phyloP scores from a whole-genome alignment of 2,797 vertebrate species.

The Rhynchonycteris naso region DNA sequence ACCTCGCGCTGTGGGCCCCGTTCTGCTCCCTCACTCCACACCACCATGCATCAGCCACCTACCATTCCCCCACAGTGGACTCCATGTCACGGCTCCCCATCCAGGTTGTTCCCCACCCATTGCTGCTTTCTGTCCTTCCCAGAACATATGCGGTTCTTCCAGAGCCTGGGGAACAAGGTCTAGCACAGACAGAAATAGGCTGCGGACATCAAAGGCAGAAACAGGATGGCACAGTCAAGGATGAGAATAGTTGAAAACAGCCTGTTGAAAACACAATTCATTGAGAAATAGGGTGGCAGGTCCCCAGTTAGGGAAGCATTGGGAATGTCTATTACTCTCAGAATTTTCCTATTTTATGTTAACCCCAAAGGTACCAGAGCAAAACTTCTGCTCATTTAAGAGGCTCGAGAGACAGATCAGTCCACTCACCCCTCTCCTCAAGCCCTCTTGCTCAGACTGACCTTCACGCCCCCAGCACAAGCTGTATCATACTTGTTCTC shows the following conservation, averaged over 20 bases:
- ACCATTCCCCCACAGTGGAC: neutral
- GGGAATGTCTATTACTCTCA: neutral
- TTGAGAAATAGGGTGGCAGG: neutral
- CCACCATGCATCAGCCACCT: neutral
- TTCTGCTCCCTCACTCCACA: conserved; percentile 46
- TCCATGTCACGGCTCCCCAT: neutral
- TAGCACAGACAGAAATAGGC: neutral
- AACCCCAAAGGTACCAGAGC: conserved; percentile 79
- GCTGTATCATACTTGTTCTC: neutral
- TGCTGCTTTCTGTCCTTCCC: neutral
- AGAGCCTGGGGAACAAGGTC: neutral
- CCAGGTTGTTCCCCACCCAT: neutral
- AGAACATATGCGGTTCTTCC: neutral
- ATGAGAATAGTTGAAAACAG: neutral
- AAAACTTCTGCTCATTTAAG: conserved; percentile 69
- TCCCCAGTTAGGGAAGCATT: neutral
- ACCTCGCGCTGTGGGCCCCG: neutral
- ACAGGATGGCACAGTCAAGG: neutral
- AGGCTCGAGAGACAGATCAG: conserved; percentile 71
- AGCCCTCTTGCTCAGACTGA: neutral
- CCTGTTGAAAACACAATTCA: neutral
- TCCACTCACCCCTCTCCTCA: conserved; percentile 48
- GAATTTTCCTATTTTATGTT: conserved; percentile 71
- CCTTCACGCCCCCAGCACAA: neutral
- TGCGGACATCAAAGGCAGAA: neutral